A percentile compares a stretch with the other conserved stretches of the same genome.
These are phyloP conservation scores for Pterocles orientalis DNA, from an alignment of 2,113 vertebrate genomes.

Conservation along the genomic window DNA sequence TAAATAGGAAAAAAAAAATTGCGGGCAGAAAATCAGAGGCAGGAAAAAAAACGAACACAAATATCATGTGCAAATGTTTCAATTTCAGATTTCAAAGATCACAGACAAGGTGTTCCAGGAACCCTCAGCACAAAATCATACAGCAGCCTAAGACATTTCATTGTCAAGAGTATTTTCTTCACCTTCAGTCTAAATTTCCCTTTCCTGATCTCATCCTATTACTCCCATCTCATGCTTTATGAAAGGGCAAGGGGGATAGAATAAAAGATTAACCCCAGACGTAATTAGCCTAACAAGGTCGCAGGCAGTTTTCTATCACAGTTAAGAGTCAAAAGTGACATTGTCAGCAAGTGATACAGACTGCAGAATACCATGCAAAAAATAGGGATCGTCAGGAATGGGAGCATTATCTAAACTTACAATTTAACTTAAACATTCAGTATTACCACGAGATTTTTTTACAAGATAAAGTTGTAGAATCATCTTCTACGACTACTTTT, in stretches of 20 bases:
- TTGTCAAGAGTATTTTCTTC: neutral
- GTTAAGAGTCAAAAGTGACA: neutral
- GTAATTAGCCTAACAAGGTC: neutral
- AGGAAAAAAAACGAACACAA: neutral
- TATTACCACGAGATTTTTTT: neutral
- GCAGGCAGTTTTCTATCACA: neutral
- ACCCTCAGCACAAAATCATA: neutral
- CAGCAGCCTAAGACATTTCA: neutral
- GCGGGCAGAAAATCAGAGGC: neutral
- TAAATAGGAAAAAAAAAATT: neutral
- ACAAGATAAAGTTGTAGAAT: neutral
- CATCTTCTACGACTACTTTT: neutral
- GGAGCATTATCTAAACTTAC: neutral
- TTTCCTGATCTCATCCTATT: constrained; percentile 2
- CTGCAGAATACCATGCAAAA: neutral
- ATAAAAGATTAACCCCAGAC: neutral
- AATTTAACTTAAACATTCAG: neutral
- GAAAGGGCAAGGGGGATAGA: neutral
- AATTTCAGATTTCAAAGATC: neutral
- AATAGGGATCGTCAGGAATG: neutral
- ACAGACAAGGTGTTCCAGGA: neutral
- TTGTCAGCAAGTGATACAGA: neutral
- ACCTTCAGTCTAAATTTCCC: neutral
- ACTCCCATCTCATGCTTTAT: neutral
- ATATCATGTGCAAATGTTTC: neutral